phyloP scores from a whole-genome alignment of 2,797 vertebrate species.

The Glossophaga mutica region DNA sequence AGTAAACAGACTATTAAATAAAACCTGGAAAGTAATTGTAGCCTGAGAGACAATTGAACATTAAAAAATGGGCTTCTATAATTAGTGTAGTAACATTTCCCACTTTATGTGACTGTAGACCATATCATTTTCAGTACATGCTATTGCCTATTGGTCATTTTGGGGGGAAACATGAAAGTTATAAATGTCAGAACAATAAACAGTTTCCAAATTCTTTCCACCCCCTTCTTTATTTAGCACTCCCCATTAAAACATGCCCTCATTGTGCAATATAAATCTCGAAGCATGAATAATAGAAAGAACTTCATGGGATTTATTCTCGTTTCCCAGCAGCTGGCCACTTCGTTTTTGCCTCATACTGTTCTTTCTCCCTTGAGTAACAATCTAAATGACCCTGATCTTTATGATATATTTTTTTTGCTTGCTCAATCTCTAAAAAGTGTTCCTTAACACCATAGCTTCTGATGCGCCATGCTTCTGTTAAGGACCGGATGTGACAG shows the following conservation, averaged over 20 bases:
- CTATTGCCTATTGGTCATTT: neutral
- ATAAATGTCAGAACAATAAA: neutral
- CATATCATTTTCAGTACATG: neutral
- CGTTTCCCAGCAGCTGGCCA: neutral
- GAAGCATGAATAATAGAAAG: neutral
- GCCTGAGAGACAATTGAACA: neutral
- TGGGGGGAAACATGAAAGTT: neutral
- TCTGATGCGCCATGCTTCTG: neutral
- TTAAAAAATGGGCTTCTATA: neutral
- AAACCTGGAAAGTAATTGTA: slow-evolving; percentile 17
- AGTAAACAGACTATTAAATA: neutral
- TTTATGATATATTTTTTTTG: neutral
- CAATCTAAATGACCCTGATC: neutral
- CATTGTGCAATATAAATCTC: neutral
- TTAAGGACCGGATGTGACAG: neutral
- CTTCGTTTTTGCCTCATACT: neutral
- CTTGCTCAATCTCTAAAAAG: neutral
- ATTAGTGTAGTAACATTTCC: neutral
- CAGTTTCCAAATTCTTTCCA: neutral
- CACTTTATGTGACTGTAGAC: neutral
- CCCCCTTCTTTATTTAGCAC: neutral
- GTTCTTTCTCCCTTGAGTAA: neutral
- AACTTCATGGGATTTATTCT: neutral
- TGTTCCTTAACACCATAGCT: neutral
- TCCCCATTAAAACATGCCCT: neutral